Evolutionary conservation across 2,888 invertebrate species (phyloP).

Genomic region (Chaetoderma sp.): DNA sequence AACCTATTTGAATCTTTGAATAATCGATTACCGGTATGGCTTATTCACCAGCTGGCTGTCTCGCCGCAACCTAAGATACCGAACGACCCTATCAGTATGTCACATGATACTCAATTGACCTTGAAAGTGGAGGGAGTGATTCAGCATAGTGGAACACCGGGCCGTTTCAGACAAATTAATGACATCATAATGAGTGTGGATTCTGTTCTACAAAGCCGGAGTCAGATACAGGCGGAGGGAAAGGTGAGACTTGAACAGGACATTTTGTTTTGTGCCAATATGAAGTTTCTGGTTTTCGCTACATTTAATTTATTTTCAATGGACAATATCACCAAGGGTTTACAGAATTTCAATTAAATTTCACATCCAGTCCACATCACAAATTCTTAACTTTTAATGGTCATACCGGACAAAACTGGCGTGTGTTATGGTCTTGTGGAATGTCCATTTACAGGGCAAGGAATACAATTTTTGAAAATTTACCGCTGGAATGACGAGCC

Average conservation of each 20-base stretch:
- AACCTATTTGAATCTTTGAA: too few relatives aligned
- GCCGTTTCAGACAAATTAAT: constrained; percentile 79
- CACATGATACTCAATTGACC: constrained; percentile 85
- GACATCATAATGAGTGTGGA: constrained; percentile 80
- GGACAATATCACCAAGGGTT: background rate
- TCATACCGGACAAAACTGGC: too few relatives aligned
- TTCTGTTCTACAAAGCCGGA: constrained; percentile 72
- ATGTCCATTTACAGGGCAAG: too few relatives aligned
- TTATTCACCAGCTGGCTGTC: constrained; percentile 77
- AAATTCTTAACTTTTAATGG: too few relatives aligned
- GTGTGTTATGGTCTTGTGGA: too few relatives aligned
- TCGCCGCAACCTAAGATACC: constrained; percentile 83
- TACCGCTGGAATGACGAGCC: too few relatives aligned
- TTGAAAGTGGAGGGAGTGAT: constrained; percentile 95
- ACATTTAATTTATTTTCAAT: background rate
- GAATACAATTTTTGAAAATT: too few relatives aligned
- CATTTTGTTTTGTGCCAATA: too few relatives aligned
- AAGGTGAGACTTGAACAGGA: too few relatives aligned
- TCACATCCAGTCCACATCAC: too few relatives aligned
- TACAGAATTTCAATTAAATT: background rate
- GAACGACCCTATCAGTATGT: constrained; percentile 87
- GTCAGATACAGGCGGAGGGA: constrained; percentile 38
- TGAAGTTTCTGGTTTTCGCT: background rate
- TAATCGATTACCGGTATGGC: too few relatives aligned
- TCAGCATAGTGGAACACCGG: constrained; percentile 74